Base-by-base conservation (phyloP, 2,797 vertebrate genomes). In the Scyliorhinus canicula region DNA sequence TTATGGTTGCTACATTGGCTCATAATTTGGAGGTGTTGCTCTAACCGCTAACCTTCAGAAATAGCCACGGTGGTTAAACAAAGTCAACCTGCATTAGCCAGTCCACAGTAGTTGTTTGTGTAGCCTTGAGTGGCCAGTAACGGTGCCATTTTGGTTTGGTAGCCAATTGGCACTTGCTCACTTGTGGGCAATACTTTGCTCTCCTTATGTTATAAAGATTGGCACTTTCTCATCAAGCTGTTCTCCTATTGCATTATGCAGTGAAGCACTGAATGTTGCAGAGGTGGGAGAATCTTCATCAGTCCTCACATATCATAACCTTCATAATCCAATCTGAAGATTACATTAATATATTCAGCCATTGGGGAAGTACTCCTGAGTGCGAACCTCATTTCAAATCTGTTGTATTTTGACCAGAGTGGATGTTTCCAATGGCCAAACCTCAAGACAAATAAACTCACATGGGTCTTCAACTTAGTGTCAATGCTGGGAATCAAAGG, bases 331-430 rank as follows among this genome's bases (percentile, higher is more conserved):
- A 52, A 71, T 24, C 21, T 74, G 47, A 94, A n/a, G 93, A 74
- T 74, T 52, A 94, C 6, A 1, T 21, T 71, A 50, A 47, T 71
- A 74, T 94, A 94, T 94, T 94, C 93, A 94, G 93, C 67, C 93
- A 74, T 74, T 94, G 67, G 16, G 67, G 47, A 52, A 50, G n/a
- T 93, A 93, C 28, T 40, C 14, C 47, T 69, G 93, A 52, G 26
- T 71, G 65, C 31, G 12, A 69, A 50, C 40, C 24, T 50, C 91
- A 67, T 50, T 67, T 67, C 35, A 47, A 69, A n/a, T n/a, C n/a
- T 65, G 79, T 47, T 55, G 14, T 47, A 44, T 31, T 74, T 9
- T 52, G 93, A 52, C 28, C 67, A 94, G 65, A 94, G 44, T 71
- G 65, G 67, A 14, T 55, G n/a, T 1, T 35, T 55, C 4, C 50